Base-by-base conservation (phyloP, 2,888 invertebrate genomes). In the Trachelus tabidus region DNA sequence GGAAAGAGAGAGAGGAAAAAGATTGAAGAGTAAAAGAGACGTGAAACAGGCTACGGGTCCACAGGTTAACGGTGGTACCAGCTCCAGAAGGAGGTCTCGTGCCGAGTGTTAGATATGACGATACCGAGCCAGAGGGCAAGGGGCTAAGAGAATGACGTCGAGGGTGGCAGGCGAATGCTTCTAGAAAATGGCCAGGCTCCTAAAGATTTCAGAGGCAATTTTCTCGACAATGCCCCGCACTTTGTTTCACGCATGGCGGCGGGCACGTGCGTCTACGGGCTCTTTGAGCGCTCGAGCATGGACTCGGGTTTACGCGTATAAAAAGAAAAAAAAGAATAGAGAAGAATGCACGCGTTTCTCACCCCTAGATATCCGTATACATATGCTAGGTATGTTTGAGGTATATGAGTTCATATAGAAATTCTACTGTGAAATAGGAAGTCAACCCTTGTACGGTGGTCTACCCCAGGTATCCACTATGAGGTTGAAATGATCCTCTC, bases 131-230 rank as follows among this genome's bases (percentile, higher is more conserved):
- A 56, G 23, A 56, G 56, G 23, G 56, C 56, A 56, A 56, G 23
- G 23, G 56, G 56, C 23, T 56, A 56, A 56, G 23, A 56, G 56
- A 56, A 56, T 56, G 23, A 56, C 56, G 56, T 23, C 31, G 71
- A 71, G 31, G 71, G 71, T 31, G 71, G 71, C 33, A 34, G 71
- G 31, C 71, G 71, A 71, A 31, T 31, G 71, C 71, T 34, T 71
- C 71, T 71, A 34, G 71, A 71, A 76, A 78, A 73, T 71, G 75
- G 76, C 75, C 40, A 78, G 78, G 76, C 85, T 86, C 79, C 83
- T 86, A 82, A 86, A 87, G 85, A 87, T 87, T 87, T 86, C 87
- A 86, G 83, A 84, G 85, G 85, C 87, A 87, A 87, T 87, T 87
- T 87, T 83, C 86, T 83, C 83, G 81, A 87, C 86, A 87, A 87